Base-by-base conservation (phyloP, 2,113 vertebrate species). In the Cebidichthys violaceus region DNA sequence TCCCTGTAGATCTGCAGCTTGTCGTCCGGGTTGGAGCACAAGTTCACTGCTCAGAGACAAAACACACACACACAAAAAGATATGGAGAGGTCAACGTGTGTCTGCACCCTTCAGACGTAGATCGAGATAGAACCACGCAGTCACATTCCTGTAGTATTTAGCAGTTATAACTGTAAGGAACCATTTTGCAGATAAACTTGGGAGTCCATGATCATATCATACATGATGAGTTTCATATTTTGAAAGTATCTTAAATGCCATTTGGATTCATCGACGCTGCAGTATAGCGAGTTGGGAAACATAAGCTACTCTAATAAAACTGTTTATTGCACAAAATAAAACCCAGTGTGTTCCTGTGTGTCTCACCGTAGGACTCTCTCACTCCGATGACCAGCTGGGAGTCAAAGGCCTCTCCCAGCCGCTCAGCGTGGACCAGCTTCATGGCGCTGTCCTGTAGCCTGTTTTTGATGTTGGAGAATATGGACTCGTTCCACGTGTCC, bases 1-100 rank as follows among this genome's bases (percentile, higher is more conserved):
- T 99, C 98, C 84, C 98, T 96, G 94, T 99, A 99, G 92, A 99
- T 99, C 90, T 99, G 98, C 89, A 99, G 96, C 91, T 99, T 99
- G 96, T 99, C 98, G 14, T 99, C 98, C 3, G 97, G 96, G 95
- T 99, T 99, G 89, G 98, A 99, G 94, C 98, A 99, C 82, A 99
- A 95, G 87, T 99, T 99, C 93, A 99, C 98, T 99, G 95, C 33
- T 65, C 81, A 55, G 14, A 35, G 9, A 29, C 27, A 67, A 50
- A 43, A 54, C 22, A 37, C 18, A 29, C 17, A 35, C 20, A 1
- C 8, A 1, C 6, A 55, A 35, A 66, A 8, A 67, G 35, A 33
- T 2, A 73, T 5, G 11, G 29, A 71, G 6, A 31, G 10, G 6
- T 45, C 18, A 45, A 27, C n/a, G 20, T 20, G 37, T 14, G 24